Base-by-base conservation (phyloP, 2,797 vertebrate genomes). In the Crax fasciolata region DNA sequence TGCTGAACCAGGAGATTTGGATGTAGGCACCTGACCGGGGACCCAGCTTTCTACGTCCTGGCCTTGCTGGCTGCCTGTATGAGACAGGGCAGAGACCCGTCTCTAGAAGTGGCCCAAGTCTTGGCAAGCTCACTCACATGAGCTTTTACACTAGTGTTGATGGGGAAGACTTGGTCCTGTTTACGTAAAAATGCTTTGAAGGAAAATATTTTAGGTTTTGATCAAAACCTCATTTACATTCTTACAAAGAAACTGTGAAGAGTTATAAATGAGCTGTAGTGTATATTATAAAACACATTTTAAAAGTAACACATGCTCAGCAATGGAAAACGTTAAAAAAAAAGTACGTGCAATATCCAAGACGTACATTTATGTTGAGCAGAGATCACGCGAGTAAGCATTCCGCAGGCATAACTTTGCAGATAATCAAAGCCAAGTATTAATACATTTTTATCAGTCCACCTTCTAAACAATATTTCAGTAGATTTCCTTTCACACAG, bases 401-500 rank as follows among this genome's bases (percentile, higher is more conserved):
- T 97, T 97, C 94, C 96, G 82, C 96, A 96, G 94, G 95, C 97
- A 96, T 97, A 98, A 97, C 97, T 98, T 97, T 96, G 90, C 91
- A 97, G 98, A 98, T 98, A 98, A 98, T 98, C 98, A 98, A 98
- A 98, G 96, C 92, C 96, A 97, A 97, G 95, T 96, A 97, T 97
- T 97, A 98, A 97, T 97, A 97, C 96, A 93, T 93, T 97, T 98
- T 97, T 97, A 98, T 98, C 98, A 97, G 98, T 97, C 97, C 98
- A 98, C 98, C 98, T 98, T 98, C 98, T 94, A 98, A 98, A 99
- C 98, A 98, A 98, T 98, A 99, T 98, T 98, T 98, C 98, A 98
- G 98, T 98, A 98, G 98, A 98, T 99, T 99, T 99, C 99, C 99
- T 99, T 99, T 99, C 99, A 99, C 99, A 99, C 99, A 99, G 98